These are phyloP conservation scores for Automeris io DNA, from an alignment of 2,888 invertebrate species.

Conservation along the genomic window DNA sequence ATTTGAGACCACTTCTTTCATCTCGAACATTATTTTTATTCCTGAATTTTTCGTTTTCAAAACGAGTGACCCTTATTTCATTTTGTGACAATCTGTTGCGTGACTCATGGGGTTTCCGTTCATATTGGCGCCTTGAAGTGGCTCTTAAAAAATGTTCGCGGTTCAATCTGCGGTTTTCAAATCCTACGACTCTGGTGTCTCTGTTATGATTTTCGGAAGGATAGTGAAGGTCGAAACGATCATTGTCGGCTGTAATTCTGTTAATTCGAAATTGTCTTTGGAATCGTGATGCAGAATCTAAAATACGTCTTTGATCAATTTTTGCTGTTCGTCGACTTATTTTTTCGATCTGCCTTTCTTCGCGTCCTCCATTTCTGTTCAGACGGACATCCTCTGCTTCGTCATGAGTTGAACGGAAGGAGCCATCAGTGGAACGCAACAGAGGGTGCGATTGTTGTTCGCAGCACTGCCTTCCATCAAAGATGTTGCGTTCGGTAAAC, in stretches of 20 bases:
- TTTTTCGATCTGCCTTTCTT: not conserved
- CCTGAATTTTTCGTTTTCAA: not conserved
- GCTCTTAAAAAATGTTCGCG: too few species aligned
- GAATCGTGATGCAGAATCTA: not conserved
- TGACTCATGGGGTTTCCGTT: too few species aligned
- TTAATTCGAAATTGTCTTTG: constrained; percentile 1
- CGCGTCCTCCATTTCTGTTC: constrained; percentile 1
- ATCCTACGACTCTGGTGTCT: not conserved
- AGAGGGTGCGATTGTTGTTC: constrained; percentile 29
- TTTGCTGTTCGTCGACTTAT: not conserved
- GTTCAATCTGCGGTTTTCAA: not conserved
- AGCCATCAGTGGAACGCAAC: constrained; percentile 19
- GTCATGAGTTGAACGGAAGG: constrained; percentile 6
- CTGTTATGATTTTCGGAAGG: not conserved
- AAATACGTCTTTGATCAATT: not conserved
- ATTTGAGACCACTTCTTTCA: constrained; percentile 4
- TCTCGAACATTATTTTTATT: not conserved
- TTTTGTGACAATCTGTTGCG: too few species aligned
- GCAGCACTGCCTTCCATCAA: constrained; percentile 63
- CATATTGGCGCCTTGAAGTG: too few species aligned
- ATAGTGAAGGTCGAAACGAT: not conserved
- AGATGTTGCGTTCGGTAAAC: constrained; percentile 43
- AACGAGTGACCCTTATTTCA: too few species aligned
- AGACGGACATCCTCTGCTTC: constrained; percentile 12
- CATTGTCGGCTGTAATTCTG: not conserved